These are phyloP conservation scores for Hydropsyche tenuis DNA, from an alignment of 1,140 invertebrate genomes.

Conservation along the genomic window DNA sequence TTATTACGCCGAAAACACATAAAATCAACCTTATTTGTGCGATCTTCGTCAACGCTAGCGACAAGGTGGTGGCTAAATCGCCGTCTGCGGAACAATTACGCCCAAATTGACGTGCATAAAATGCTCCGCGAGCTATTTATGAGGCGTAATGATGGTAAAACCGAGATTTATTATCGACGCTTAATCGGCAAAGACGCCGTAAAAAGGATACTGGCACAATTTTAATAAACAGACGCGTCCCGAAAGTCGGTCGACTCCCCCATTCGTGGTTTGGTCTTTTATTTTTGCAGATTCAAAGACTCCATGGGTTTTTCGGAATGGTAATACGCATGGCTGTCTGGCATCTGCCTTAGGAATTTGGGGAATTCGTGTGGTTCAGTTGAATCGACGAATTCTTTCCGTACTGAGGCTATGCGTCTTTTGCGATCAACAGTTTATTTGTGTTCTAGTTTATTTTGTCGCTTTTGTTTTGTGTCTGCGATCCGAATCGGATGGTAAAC, in stretches of 20 bases:
- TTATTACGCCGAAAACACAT: too few relatives aligned
- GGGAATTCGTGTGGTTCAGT: background rate
- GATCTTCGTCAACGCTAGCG: too few relatives aligned
- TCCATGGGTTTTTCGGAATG: too few relatives aligned
- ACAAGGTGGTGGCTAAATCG: background rate
- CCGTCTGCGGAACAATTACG: constrained; percentile 7
- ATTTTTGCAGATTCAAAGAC: too few relatives aligned
- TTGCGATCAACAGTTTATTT: background rate
- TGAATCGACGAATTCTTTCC: background rate
- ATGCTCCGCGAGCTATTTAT: constrained; percentile 17
- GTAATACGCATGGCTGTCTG: background rate
- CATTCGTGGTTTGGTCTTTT: too few relatives aligned
- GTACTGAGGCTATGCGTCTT: background rate
- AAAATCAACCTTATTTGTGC: too few relatives aligned
- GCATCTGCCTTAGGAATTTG: background rate
- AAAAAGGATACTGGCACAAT: background rate
- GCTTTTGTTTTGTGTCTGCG: background rate
- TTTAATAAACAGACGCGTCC: too few relatives aligned
- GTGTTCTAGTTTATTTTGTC: background rate
- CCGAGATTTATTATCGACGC: constrained; percentile 12
- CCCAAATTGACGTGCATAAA: constrained; percentile 2
- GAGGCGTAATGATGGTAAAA: constrained; percentile 22
- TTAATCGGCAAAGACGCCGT: constrained; percentile 15
- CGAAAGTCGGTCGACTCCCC: too few relatives aligned
- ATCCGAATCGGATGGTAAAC: too few relatives aligned